Evolutionary conservation across 2,113 vertebrate genomes (phyloP).

Genomic region (Eudyptes chrysolophus): DNA sequence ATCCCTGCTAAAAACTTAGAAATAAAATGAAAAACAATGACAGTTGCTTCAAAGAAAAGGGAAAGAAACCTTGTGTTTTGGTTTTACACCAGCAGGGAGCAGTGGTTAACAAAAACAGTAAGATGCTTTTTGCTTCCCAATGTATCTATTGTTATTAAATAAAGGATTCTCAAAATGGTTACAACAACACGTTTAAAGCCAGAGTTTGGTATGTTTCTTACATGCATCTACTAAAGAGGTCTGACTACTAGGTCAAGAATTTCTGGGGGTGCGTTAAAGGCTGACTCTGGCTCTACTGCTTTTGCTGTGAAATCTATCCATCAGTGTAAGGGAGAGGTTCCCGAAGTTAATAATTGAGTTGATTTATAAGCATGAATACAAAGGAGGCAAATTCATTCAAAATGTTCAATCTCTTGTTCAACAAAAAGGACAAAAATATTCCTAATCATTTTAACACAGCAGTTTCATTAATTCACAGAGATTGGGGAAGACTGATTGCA

Average conservation of each 20-base stretch:
- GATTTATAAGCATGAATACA: background rate
- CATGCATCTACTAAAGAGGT: background rate
- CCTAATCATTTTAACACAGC: background rate
- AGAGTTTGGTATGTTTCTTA: background rate
- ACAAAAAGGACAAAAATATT: background rate
- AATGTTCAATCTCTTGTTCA: background rate
- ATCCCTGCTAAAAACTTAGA: background rate
- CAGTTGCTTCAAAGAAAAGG: background rate
- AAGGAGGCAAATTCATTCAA: background rate
- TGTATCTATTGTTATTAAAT: background rate
- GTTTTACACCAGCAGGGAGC: slow-evolving; percentile 34
- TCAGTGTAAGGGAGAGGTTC: background rate
- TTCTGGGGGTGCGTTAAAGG: background rate
- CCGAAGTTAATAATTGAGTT: background rate
- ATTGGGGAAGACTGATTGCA: background rate
- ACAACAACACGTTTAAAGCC: fast-evolving
- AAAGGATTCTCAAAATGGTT: background rate
- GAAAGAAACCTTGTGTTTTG: background rate
- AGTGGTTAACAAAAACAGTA: background rate
- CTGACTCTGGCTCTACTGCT: background rate
- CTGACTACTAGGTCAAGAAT: background rate
- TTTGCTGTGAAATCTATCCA: background rate
- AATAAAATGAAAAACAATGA: background rate
- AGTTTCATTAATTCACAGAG: background rate
- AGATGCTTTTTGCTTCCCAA: background rate